Conservation (phyloP, 2,888 invertebrate genomes). For the Cheilosia vulpina region DNA sequence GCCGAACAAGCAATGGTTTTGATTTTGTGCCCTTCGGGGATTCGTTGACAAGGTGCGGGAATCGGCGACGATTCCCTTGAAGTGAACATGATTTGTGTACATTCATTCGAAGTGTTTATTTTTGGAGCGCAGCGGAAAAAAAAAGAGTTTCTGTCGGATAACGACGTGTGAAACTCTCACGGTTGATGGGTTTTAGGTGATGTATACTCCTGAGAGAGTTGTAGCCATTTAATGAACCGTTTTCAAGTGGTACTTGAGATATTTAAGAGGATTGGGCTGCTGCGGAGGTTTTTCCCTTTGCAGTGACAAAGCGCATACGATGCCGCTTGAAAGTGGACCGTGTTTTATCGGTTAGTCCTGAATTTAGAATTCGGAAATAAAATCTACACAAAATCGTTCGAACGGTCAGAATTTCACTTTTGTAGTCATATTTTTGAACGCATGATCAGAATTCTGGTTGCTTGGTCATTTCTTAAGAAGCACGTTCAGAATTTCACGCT, state of each 20-base stretch:
- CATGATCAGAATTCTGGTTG: no score
- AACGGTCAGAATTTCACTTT: no score
- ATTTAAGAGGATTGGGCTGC: neutral
- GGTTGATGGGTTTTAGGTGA: constrained; percentile 36
- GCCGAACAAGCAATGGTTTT: neutral
- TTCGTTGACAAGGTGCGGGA: constrained; percentile 68
- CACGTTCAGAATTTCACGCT: no score
- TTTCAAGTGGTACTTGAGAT: constrained; percentile 18
- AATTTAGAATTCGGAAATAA: no score
- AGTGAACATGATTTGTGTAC: constrained; percentile 46
- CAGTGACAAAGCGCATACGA: no score
- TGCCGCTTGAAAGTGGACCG: no score
- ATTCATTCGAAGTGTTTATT: constrained; percentile 57
- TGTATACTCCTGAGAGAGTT: neutral
- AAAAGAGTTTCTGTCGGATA: constrained; percentile 50
- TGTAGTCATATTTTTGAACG: no score
- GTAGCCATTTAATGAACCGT: neutral
- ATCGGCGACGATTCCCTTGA: constrained; percentile 48
- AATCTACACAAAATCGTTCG: no score
- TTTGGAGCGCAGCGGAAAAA: constrained; percentile 24
- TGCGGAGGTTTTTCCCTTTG: neutral
- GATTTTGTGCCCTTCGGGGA: constrained; percentile 52
- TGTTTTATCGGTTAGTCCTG: no score
- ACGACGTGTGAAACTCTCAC: constrained; percentile 66
- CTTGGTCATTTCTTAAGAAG: no score